Evolutionary conservation across 1,140 invertebrate genomes (phyloP), one percentile per base, ranked within the genome.

Genomic region (Cotesia vestalis): DNA sequence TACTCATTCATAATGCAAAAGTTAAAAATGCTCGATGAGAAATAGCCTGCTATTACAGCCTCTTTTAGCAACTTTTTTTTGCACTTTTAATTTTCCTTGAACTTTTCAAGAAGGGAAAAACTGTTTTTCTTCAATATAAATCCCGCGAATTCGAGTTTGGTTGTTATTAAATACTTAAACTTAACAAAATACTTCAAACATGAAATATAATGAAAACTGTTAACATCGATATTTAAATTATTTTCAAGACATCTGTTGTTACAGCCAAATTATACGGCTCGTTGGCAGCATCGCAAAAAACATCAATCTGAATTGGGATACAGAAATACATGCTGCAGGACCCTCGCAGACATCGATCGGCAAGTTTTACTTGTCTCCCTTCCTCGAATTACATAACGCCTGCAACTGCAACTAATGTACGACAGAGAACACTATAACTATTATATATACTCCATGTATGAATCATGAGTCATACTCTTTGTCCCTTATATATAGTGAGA

Each of bases 281-380:
- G 74, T 78, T 80, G 74, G 73, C 62, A 35, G 75, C 46, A 59
- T 76, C 60, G 62, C 66, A 64, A 40, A 72, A 72, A 61, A 71
- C 79, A 81, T 80, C 71, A 77, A 80, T 81, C 80, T 77, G 75
- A 78, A 80, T 79, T 80, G 74, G 66, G 9, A 52, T 14, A 51
- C 12, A 51, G 27, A 27, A 27, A 27, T 27, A 27, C 27, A 27
- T 27, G 27, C 27, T 27, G 27, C 27, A 27, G 8, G 40, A 61
- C 27, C 66, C 27, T 70, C 34, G 9, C 67, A 76, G 66, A 77
- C 14, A 75, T 40, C 75, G 71, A 75, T 68, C 69, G 64, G 38
- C 27, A 12, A 9, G 35, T 40, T 40, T 46, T 8, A 38, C 6
- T 69, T 36, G 9, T 63, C 60, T 46, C n/a, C 6, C n/a, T 20